Conservation (phyloP, 2,113 vertebrate genomes). For the Cottus gobio region DNA sequence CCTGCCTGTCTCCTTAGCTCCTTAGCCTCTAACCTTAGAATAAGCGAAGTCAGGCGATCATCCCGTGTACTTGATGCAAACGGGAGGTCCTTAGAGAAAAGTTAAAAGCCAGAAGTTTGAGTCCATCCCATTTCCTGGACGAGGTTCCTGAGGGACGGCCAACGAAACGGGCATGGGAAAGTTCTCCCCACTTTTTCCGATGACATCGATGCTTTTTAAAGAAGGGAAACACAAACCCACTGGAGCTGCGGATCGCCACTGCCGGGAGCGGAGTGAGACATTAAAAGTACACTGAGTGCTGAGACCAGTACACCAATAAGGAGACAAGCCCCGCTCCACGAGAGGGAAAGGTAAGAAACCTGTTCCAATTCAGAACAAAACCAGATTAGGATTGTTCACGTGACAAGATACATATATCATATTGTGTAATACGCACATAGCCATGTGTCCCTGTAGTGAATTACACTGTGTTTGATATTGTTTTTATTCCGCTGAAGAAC, state of each 20-base stretch:
- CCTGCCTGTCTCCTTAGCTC: too few species aligned
- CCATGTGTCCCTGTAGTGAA: background rate
- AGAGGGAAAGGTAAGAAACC: conserved; percentile 72
- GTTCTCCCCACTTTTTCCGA: conserved; percentile 75
- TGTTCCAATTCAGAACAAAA: too few species aligned
- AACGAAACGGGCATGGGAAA: conserved; percentile 77
- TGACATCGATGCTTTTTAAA: conserved; percentile 61
- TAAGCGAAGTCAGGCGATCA: background rate
- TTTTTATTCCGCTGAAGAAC: background rate
- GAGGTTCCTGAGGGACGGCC: conserved; percentile 81
- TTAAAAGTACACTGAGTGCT: background rate
- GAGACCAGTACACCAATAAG: background rate
- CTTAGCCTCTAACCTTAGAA: conserved; percentile 5
- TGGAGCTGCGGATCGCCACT: background rate
- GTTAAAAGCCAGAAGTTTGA: conserved; percentile 29
- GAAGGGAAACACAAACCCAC: conserved; percentile 13
- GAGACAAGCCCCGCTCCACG: conserved; percentile 49
- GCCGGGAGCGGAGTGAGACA: background rate
- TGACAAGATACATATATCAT: too few species aligned
- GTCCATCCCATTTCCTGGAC: conserved; percentile 83
- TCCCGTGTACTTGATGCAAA: conserved; percentile 12
- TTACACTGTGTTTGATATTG: background rate
- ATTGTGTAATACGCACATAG: background rate
- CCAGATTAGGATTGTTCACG: background rate
- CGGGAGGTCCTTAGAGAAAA: background rate